phyloP scores from a whole-genome alignment of 2,888 invertebrate species.

The Liodrosophila aerea region DNA sequence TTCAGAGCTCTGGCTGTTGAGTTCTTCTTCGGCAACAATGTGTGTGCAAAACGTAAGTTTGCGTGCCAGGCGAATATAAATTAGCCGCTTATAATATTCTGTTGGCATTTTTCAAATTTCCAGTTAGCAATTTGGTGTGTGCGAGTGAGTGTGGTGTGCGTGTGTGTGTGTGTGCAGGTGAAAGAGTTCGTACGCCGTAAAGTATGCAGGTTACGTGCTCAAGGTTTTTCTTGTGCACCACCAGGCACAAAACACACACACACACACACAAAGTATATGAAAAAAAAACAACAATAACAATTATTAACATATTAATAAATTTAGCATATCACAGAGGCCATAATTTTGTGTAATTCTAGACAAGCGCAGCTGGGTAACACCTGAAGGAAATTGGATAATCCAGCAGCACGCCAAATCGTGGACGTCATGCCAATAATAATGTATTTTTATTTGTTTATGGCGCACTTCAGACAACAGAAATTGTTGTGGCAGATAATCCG shows the following conservation, averaged over 20 bases:
- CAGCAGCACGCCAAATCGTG: constrained; percentile 36
- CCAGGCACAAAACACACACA: constrained; percentile 38
- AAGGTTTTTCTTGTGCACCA: constrained; percentile 53
- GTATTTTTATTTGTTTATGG: constrained; percentile 28
- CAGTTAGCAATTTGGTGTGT: constrained; percentile 69
- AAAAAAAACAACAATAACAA: constrained; percentile 56
- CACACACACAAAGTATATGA: constrained; percentile 50
- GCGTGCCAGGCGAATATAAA: constrained; percentile 76
- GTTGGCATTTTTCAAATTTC: constrained; percentile 77
- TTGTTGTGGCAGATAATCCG: not conserved
- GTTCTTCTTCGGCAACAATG: constrained; percentile 54
- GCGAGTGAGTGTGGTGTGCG: constrained; percentile 10
- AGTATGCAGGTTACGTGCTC: constrained; percentile 73
- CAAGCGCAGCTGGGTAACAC: constrained; percentile 66
- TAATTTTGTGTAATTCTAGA: constrained; percentile 75
- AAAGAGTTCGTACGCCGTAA: constrained; percentile 76
- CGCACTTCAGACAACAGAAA: constrained; percentile 13
- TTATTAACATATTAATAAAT: constrained; percentile 81
- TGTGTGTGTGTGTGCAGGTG: constrained; percentile 39
- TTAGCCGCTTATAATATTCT: constrained; percentile 74
- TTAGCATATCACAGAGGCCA: constrained; percentile 75
- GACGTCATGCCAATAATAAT: not conserved
- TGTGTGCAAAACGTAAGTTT: constrained; percentile 76
- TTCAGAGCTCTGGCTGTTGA: not conserved
- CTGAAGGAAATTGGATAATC: constrained; percentile 64